Base-by-base conservation (phyloP, 2,113 vertebrate genomes). In the Clarias gariepinus region DNA sequence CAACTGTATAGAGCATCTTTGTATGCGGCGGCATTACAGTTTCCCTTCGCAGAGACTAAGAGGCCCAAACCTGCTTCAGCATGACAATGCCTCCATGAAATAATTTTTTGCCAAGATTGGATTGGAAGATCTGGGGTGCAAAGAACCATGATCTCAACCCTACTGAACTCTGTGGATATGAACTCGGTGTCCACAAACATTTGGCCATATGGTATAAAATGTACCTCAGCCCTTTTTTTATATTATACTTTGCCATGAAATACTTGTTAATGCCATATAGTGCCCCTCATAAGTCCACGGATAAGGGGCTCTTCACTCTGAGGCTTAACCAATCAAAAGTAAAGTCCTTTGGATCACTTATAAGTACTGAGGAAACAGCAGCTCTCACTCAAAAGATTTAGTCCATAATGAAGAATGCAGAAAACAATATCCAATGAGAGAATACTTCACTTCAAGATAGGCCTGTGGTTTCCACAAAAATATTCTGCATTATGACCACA, bases 321-420 rank as follows among this genome's bases (percentile, higher is more conserved):
- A 74, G 82, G 78, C 82, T 90, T 87, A 87, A 86, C 77, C 57
- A 87, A 86, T 85, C 63, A 80, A 80, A 23, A 74, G 64, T 25
- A 85, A 87, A 88, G 82, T 86, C 63, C 25, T 88, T 73, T 15
- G 76, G 88, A 86, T 89, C 79, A 82, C 30, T 41, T 25, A 47
- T 85, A 82, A 90, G 80, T 68, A 82, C 23, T 82, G 60, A 61
- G 57, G 21, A 76, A 77, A 88, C 64, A 63, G 13, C 28, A 12
- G 77, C 53, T 52, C n/a, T 21, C n/a, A 36, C 36, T 63, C 58
- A n/a, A 86, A 88, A 76, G 74, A 82, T 81, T 77, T 33, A 41
- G 25, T 58, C 47, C 47, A 9, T 87, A 87, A 87, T 87, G 86
- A 87, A 64, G 71, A 71, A 83, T 78, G 81, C n/a, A 55, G 30